These are phyloP conservation scores for Clarias macrocephalus DNA, from an alignment of 2,113 vertebrate species.

Conservation along the genomic window DNA sequence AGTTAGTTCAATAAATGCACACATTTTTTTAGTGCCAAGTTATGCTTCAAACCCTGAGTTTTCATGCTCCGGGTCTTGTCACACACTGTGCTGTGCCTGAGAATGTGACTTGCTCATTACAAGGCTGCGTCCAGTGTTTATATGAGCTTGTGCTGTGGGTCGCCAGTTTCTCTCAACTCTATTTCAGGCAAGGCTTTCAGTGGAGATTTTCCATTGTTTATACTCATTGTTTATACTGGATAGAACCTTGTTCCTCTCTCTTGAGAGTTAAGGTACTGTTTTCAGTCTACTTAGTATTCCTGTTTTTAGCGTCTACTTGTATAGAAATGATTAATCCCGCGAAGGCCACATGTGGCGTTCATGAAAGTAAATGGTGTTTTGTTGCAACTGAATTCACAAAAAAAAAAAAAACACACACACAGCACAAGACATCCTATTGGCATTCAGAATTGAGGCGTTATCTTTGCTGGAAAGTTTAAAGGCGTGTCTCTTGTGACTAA, in stretches of 20 bases:
- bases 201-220: conserved; percentile 50
- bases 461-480: conserved; percentile 30
- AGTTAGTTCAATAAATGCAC: background rate
- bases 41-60: background rate
- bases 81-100: background rate
- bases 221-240: conserved; percentile 33
- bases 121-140: conserved; percentile 24
- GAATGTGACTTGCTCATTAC: background rate
- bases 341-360: background rate
- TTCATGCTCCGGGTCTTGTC: background rate
- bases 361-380: background rate
- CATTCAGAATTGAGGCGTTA: background rate
- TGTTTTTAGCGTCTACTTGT: background rate
- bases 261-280: conserved; percentile 5
- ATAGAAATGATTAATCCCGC: background rate
- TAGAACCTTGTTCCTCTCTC: conserved; percentile 10
- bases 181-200: conserved; percentile 35
- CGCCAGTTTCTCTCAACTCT: conserved; percentile 5
- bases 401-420: background rate
- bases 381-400: background rate
- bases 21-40: background rate
- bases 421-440: background rate
- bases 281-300: background rate
- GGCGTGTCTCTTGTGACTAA: conserved; percentile 46
- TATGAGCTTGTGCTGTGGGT: conserved; percentile 14